A percentile compares a stretch with the other conserved stretches of the same genome.
Conservation (phyloP, 2,797 vertebrate species). For the Muscicapa comitata region DNA sequence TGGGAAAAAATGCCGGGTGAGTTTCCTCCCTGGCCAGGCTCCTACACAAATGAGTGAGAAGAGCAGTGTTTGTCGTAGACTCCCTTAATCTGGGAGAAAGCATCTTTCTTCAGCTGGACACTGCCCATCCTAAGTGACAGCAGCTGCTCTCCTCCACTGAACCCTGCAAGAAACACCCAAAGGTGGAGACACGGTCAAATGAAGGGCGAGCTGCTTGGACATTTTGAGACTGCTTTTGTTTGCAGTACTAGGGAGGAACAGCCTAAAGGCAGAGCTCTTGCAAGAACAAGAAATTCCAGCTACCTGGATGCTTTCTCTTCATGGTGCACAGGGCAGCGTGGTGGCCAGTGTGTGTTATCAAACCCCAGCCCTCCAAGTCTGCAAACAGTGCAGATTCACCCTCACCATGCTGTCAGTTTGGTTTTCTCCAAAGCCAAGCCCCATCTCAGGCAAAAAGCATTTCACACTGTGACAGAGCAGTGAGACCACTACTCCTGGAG, state of each 20-base stretch:
- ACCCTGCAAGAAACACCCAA: rapidly evolving
- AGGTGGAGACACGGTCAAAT: rapidly evolving
- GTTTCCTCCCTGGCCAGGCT: background rate
- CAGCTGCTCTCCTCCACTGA: background rate
- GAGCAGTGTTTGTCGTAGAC: background rate
- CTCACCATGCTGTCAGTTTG: rapidly evolving
- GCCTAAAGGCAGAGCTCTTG: background rate
- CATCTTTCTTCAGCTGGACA: background rate
- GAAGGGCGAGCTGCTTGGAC: background rate
- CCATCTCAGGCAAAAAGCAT: background rate
- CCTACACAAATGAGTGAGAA: background rate
- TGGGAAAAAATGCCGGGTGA: background rate
- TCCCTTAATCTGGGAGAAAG: background rate
- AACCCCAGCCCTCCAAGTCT: background rate
- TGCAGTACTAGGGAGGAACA: background rate
- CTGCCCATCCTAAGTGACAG: background rate
- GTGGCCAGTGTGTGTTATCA: background rate
- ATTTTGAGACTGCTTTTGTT: background rate
- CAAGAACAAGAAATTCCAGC: background rate
- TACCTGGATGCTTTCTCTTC: background rate
- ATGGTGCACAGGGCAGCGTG: rapidly evolving
- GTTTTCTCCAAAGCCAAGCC: background rate
- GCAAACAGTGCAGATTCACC: rapidly evolving
- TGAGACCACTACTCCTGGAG: background rate
- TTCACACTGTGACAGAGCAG: background rate